phyloP scores from a whole-genome alignment of 1,140 invertebrate species.

The Homalodisca vitripennis region DNA sequence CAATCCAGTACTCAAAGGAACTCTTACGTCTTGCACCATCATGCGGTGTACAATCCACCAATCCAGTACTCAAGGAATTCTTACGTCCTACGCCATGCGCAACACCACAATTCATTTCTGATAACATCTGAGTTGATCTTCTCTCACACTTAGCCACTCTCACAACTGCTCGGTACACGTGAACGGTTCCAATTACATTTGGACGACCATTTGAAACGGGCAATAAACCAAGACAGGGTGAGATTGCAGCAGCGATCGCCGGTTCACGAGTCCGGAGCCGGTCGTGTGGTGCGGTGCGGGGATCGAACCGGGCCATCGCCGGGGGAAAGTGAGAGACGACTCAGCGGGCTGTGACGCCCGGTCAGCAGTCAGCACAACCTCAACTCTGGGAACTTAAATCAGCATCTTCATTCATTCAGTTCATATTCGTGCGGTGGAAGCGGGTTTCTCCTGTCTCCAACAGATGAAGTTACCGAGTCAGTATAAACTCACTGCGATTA shows the following conservation, averaged over 20 bases:
- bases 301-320: background rate
- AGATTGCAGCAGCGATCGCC: too few relatives aligned
- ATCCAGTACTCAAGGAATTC: too few relatives aligned
- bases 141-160: background rate
- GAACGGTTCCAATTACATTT: constrained; percentile 20
- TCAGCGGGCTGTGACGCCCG: background rate
- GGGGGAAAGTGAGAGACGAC: too few relatives aligned
- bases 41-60: too few relatives aligned
- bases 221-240: constrained; percentile 14
- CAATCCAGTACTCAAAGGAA: too few relatives aligned
- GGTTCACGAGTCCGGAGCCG: background rate
- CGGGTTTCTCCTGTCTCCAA: too few relatives aligned
- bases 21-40: too few relatives aligned
- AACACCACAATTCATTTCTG: too few relatives aligned
- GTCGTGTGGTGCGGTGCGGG: background rate
- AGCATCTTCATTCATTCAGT: background rate
- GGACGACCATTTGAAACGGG: constrained; percentile 14
- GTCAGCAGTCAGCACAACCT: background rate
- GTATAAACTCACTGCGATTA: too few relatives aligned
- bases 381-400: background rate
- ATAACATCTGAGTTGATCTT: background rate
- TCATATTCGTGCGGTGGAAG: too few relatives aligned
- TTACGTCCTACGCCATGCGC: too few relatives aligned
- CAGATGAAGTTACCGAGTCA: too few relatives aligned
- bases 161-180: constrained; percentile 1